Percentiles rank a stretch among this genome's conserved stretches.
Evolutionary conservation across 2,888 invertebrate species (phyloP).

Genomic region (Drosophila mimetica): DNA sequence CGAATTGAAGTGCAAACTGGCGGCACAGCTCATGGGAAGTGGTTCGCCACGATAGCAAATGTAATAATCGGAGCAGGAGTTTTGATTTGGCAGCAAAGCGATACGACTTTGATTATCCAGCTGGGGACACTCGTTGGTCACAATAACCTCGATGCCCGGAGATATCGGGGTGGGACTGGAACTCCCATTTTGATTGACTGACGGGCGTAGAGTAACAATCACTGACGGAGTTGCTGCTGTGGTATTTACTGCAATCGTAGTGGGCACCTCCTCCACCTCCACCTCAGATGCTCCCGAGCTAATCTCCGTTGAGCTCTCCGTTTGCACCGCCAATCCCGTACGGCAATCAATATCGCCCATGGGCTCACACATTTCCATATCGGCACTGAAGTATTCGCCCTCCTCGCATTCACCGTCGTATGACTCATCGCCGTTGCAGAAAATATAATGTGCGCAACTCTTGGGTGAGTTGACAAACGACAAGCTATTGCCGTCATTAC

Average conservation of each 20-base stretch:
- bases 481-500: conserved; percentile 42
- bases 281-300: not conserved
- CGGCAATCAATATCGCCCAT: conserved; percentile 64
- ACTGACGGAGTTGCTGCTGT: conserved; percentile 11
- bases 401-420: conserved; percentile 76
- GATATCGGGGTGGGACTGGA: conserved; percentile 12
- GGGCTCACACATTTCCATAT: conserved; percentile 65
- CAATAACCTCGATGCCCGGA: conserved; percentile 21
- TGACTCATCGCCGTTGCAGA: conserved; percentile 74
- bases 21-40: conserved; percentile 75
- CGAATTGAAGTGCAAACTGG: conserved; percentile 76
- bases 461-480: conserved; percentile 57
- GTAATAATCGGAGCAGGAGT: conserved; percentile 79
- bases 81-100: conserved; percentile 66
- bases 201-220: conserved; percentile 2
- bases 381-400: conserved; percentile 64
- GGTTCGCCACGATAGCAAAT: conserved; percentile 76
- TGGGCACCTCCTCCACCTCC: not conserved
- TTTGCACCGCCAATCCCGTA: conserved; percentile 27
- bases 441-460: conserved; percentile 75
- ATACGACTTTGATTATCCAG: conserved; percentile 66
- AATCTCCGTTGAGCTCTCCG: conserved; percentile 12
- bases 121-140: conserved; percentile 64
- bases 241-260: conserved; percentile 5
- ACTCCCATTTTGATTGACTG: not conserved